Evolutionary conservation across 2,888 invertebrate genomes (phyloP).

Genomic region (Tachina fera): DNA sequence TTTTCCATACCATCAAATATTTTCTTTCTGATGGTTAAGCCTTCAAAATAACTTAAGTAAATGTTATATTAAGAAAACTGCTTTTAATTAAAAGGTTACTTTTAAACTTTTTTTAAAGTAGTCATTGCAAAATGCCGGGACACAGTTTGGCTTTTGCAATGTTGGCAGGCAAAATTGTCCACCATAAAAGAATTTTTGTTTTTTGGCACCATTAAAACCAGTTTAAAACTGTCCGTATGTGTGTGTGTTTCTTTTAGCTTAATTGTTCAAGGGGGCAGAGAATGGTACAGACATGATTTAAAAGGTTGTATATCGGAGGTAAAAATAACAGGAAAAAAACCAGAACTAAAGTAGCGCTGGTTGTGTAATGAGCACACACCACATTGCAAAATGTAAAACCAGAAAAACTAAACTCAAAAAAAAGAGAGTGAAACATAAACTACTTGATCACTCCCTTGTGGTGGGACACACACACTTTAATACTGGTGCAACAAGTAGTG

Average conservation of each 20-base stretch:
- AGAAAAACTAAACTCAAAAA: conserved; percentile 17
- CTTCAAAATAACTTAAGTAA: background rate
- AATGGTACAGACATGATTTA: conserved; percentile 21
- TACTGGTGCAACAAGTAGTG: conserved; percentile 25
- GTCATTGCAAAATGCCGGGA: background rate
- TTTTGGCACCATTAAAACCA: conserved; percentile 50
- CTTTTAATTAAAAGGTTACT: background rate
- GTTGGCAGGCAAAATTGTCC: background rate
- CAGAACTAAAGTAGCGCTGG: background rate
- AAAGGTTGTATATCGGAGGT: conserved; percentile 52
- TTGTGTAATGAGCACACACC: conserved; percentile 37
- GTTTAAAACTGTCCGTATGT: conserved; percentile 22
- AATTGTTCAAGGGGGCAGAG: conserved; percentile 3
- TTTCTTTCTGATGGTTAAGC: background rate
- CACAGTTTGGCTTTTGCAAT: background rate
- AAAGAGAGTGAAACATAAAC: conserved; percentile 49
- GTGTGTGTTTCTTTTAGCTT: background rate
- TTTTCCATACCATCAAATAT: background rate
- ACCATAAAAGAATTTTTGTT: background rate
- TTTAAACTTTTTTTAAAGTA: background rate
- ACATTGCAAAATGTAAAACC: conserved; percentile 31
- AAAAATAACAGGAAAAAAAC: background rate
- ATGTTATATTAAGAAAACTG: background rate
- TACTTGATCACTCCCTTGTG: conserved; percentile 37
- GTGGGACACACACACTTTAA: conserved; percentile 51